Percentiles rank a stretch among this genome's conserved stretches.
Conservation (phyloP, 30 jellyfish, hydroid and myxozoan species). For the Hydractinia symbiolongicarpus region DNA sequence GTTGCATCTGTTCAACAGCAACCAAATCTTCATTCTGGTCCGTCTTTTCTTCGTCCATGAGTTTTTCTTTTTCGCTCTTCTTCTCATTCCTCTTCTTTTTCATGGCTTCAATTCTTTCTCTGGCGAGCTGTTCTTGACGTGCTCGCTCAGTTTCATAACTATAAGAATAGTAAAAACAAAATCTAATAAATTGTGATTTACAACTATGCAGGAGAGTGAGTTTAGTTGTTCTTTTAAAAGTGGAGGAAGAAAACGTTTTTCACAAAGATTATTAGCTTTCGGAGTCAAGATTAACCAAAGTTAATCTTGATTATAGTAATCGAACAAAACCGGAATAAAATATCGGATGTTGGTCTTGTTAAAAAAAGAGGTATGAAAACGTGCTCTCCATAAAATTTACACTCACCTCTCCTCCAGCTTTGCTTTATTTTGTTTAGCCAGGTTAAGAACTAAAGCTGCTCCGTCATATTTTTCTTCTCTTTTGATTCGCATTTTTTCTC, state of each 20-base stretch:
- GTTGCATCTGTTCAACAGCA: conserved; percentile 49
- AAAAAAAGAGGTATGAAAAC: too few relatives aligned
- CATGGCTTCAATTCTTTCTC: conserved; percentile 62
- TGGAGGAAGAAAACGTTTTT: too few relatives aligned
- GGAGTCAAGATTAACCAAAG: too few relatives aligned
- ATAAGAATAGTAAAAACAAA: neutral
- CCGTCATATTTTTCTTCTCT: conserved; percentile 85
- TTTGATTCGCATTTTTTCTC: conserved; percentile 57
- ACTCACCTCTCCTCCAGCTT: conserved; percentile 53
- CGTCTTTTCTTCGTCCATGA: conserved; percentile 37
- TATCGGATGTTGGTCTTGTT: too few relatives aligned
- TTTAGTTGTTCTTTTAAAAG: too few relatives aligned
- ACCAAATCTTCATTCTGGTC: conserved; percentile 71
- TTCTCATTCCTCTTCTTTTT: conserved; percentile 38
- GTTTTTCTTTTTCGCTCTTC: conserved; percentile 34
- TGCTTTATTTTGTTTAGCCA: conserved; percentile 60
- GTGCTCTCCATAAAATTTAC: neutral
- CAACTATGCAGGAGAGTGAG: too few relatives aligned
- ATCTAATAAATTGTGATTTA: neutral
- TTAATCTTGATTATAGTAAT: too few relatives aligned
- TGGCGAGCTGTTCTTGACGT: conserved; percentile 90
- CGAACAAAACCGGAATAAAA: too few relatives aligned
- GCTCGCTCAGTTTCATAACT: conserved; percentile 79
- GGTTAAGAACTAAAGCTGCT: conserved; percentile 65
- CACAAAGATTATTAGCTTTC: too few relatives aligned